These are phyloP conservation scores for Spilarctia lutea DNA, from an alignment of 2,888 invertebrate species.

Conservation along the genomic window DNA sequence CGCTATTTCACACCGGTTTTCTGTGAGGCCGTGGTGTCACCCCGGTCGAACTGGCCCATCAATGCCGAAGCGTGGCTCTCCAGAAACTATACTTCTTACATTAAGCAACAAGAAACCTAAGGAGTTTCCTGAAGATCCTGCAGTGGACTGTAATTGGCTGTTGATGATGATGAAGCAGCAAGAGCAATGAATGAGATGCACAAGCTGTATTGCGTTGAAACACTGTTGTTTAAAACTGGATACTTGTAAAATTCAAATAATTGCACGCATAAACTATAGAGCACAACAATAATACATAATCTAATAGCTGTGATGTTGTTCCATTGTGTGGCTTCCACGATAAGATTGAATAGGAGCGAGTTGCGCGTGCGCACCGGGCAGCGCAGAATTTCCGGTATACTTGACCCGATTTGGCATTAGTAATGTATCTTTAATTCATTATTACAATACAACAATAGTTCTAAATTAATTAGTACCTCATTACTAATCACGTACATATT, in stretches of 20 bases:
- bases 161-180: too few species aligned
- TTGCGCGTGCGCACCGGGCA: constrained; percentile 71
- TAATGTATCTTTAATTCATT: constrained; percentile 60
- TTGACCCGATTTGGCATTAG: constrained; percentile 77
- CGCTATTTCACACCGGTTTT: too few species aligned
- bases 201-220: neutral
- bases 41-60: too few species aligned
- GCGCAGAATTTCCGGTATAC: constrained; percentile 78
- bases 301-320: constrained; percentile 51
- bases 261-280: constrained; percentile 45
- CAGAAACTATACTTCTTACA: too few species aligned
- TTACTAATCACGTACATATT: constrained; percentile 39
- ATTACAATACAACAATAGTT: constrained; percentile 48
- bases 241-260: constrained; percentile 25
- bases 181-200: neutral
- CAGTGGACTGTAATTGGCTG: too few species aligned
- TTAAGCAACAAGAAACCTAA: too few species aligned
- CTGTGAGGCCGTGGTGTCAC: too few species aligned
- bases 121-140: too few species aligned
- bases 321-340: constrained; percentile 66
- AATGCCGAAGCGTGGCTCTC: too few species aligned
- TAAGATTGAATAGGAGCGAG: constrained; percentile 73
- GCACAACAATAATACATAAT: constrained; percentile 46
- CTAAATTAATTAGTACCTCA: constrained; percentile 41
- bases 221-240: neutral